These are phyloP conservation scores for Vidua macroura DNA, from an alignment of 2,113 vertebrate species.

Conservation along the genomic window DNA sequence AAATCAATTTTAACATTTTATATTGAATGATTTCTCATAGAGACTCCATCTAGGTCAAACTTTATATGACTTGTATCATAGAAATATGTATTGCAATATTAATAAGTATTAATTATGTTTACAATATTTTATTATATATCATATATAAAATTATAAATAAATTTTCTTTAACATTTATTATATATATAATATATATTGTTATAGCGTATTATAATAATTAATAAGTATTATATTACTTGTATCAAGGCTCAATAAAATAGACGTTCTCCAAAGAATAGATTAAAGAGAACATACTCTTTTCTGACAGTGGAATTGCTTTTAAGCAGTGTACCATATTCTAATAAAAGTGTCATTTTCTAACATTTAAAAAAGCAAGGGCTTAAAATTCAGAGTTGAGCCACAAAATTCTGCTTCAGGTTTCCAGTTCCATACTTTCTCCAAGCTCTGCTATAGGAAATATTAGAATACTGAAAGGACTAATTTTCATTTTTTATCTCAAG, in stretches of 20 bases:
- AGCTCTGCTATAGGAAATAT: neutral
- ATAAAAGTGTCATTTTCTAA: neutral
- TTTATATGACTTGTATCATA: neutral
- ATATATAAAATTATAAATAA: too few species aligned
- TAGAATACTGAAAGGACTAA: neutral
- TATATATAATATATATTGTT: too few species aligned
- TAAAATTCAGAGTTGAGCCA: neutral
- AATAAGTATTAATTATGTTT: too few species aligned
- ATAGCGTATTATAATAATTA: too few species aligned
- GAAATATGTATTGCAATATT: too few species aligned
- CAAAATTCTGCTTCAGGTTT: neutral
- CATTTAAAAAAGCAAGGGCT: neutral
- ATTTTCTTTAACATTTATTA: too few species aligned
- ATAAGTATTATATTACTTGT: too few species aligned
- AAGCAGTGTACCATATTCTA: neutral
- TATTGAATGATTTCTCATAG: neutral
- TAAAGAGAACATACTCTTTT: neutral
- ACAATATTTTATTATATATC: too few species aligned
- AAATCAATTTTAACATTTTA: neutral
- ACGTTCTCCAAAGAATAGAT: neutral
- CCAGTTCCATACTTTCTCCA: neutral
- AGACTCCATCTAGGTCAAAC: neutral
- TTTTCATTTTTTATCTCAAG: neutral
- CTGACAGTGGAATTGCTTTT: neutral
- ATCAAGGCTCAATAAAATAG: neutral